A percentile compares a stretch with the other conserved stretches of the same genome.
These are phyloP conservation scores for Tylochromis polylepis DNA, from an alignment of 2,113 vertebrate genomes.

Conservation along the genomic window DNA sequence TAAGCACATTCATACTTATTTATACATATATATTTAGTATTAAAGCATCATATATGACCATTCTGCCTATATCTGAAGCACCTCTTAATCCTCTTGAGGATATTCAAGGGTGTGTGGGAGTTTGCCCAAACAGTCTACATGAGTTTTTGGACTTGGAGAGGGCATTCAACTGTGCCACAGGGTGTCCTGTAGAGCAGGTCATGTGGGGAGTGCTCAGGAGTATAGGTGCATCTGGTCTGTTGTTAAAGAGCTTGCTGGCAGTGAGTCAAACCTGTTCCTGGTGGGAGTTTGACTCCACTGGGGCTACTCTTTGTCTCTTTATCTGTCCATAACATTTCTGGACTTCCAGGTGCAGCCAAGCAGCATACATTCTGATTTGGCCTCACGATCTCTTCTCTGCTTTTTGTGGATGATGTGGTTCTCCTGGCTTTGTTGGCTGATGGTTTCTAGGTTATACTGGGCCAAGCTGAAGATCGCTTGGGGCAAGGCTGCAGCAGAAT, in stretches of 20 bases:
- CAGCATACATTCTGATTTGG: background rate
- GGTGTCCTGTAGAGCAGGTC: background rate
- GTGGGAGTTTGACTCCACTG: accelerated
- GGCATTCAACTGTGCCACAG: background rate
- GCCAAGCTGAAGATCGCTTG: background rate
- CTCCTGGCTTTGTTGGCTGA: background rate
- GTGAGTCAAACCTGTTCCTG: background rate
- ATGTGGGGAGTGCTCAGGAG: background rate
- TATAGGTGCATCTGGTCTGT: accelerated
- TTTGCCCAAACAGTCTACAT: background rate
- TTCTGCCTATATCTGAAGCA: no score
- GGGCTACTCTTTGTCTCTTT: background rate
- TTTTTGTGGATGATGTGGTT: background rate
- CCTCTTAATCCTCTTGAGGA: background rate
- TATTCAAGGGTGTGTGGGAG: background rate
- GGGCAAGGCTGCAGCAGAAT: background rate
- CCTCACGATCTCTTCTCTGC: no score
- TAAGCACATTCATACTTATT: background rate
- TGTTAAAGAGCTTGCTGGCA: background rate
- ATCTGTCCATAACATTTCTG: background rate
- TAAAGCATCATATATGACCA: background rate
- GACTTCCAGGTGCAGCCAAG: background rate
- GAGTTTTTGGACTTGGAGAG: background rate
- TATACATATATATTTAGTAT: no score
- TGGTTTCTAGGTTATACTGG: background rate